phyloP scores from a whole-genome alignment of 92 coral and sea anemone species.

The Zoanthus sansibaricus region DNA sequence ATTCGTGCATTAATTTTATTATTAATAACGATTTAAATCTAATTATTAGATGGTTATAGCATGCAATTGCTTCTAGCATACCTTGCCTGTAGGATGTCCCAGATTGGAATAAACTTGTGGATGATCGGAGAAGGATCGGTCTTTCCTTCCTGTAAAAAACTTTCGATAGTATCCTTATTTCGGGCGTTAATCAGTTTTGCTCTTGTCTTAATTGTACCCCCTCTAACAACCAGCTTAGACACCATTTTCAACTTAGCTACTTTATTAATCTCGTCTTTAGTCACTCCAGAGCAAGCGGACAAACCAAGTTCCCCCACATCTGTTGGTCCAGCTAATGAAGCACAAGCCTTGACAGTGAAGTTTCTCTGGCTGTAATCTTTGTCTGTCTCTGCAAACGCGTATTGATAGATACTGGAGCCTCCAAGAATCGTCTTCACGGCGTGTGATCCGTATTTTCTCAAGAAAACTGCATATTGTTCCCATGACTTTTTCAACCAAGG shows the following conservation, averaged over 20 bases:
- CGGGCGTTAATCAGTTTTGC: slow-evolving; percentile 48
- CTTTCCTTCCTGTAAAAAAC: slow-evolving; percentile 53
- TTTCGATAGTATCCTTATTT: slow-evolving; percentile 22
- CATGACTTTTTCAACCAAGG: slow-evolving; percentile 63
- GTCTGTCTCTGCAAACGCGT: slow-evolving; percentile 27
- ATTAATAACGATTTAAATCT: no score
- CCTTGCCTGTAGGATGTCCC: slow-evolving; percentile 49
- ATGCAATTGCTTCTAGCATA: not conserved
- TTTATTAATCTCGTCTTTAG: not conserved
- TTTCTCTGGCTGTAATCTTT: slow-evolving; percentile 11
- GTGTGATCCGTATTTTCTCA: slow-evolving; percentile 68
- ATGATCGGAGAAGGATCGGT: slow-evolving; percentile 39
- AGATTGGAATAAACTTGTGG: slow-evolving; percentile 48
- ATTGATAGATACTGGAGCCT: slow-evolving; percentile 66
- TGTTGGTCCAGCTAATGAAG: slow-evolving; percentile 16
- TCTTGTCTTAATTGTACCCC: slow-evolving; percentile 54
- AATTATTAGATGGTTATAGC: not conserved
- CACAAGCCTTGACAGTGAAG: slow-evolving; percentile 28
- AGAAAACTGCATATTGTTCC: slow-evolving; percentile 43
- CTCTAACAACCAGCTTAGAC: slow-evolving; percentile 51
- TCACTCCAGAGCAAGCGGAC: slow-evolving; percentile 11
- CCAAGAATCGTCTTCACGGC: slow-evolving; percentile 46
- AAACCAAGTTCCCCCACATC: slow-evolving; percentile 16
- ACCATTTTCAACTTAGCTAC: not conserved
- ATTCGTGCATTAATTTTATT: no score